Conservation (phyloP, 2,113 vertebrate species). For the Proterorhinus semilunaris region DNA sequence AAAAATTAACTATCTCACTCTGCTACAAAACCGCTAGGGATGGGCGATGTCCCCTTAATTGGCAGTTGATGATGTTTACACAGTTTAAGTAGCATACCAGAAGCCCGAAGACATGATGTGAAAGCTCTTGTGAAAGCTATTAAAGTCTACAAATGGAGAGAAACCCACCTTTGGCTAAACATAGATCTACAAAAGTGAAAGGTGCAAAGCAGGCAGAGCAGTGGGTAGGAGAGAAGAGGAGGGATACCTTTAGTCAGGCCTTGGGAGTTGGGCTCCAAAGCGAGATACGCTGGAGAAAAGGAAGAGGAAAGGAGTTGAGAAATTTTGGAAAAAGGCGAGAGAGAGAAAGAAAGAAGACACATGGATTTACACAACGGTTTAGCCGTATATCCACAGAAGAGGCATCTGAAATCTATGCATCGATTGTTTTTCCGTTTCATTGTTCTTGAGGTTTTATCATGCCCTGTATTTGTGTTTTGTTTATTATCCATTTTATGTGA, state of each 20-base stretch:
- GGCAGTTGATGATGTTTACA: too few species aligned
- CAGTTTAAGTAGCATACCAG: too few species aligned
- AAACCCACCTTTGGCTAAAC: slow-evolving; percentile 3
- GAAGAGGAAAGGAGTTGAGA: slow-evolving; percentile 18
- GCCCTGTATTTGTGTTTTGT: too few species aligned
- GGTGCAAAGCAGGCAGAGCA: slow-evolving; percentile 22
- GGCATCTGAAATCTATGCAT: too few species aligned
- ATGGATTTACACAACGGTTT: slow-evolving; percentile 37
- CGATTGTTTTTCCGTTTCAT: too few species aligned
- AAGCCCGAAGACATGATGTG: too few species aligned
- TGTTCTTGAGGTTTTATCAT: too few species aligned
- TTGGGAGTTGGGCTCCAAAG: slow-evolving; percentile 75
- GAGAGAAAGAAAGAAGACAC: slow-evolving; percentile 24
- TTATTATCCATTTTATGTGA: too few species aligned
- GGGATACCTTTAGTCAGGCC: slow-evolving; percentile 80
- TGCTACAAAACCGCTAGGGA: too few species aligned
- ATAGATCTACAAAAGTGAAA: slow-evolving; percentile 3
- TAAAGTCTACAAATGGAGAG: slow-evolving; percentile 19
- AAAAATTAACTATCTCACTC: too few species aligned
- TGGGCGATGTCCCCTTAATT: too few species aligned
- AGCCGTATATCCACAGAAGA: slow-evolving; percentile 37
- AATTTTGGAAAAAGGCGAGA: slow-evolving; percentile 10
- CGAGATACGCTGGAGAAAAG: slow-evolving; percentile 72
- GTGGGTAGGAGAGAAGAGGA: slow-evolving; percentile 17
- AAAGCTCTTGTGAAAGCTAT: slow-evolving; percentile 8